A percentile compares a stretch with the other conserved stretches of the same genome.
Conservation (phyloP, 53 echinoderm and acorn worm genomes). For the Glandiceps talaboti region DNA sequence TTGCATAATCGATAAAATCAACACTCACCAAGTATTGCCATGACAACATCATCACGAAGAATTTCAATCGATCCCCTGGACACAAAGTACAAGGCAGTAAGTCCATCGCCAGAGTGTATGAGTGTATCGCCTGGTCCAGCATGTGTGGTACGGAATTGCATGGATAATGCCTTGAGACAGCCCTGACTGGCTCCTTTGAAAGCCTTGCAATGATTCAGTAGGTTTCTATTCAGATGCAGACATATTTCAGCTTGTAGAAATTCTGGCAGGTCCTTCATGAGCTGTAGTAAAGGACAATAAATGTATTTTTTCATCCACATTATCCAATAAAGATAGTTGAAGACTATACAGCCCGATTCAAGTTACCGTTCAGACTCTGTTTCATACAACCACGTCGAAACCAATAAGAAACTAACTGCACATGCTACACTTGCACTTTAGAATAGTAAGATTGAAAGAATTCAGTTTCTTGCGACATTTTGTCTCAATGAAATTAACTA, state of each 20-base stretch:
- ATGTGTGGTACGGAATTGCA: constrained; percentile 96
- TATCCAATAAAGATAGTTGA: too few relatives aligned
- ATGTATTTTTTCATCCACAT: too few relatives aligned
- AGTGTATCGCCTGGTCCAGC: constrained; percentile 89
- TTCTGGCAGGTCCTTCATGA: constrained; percentile 92
- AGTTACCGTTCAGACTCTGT: too few relatives aligned
- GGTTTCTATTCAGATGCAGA: constrained; percentile 94
- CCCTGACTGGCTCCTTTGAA: constrained; percentile 91
- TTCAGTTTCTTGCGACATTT: too few relatives aligned
- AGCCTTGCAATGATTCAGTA: constrained; percentile 82
- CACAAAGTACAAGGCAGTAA: constrained; percentile 87
- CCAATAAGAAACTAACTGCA: too few relatives aligned
- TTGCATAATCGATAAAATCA: too few relatives aligned
- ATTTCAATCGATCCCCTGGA: constrained; percentile 93
- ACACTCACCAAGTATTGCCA: constrained; percentile 92
- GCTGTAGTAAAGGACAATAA: constrained; percentile 32
- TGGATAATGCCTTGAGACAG: constrained; percentile 85
- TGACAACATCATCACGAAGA: constrained; percentile 79
- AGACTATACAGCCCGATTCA: too few relatives aligned
- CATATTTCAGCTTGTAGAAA: constrained; percentile 98
- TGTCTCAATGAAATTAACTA: too few relatives aligned
- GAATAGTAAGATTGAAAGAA: too few relatives aligned
- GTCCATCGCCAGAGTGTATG: constrained; percentile 84
- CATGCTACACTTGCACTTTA: too few relatives aligned
- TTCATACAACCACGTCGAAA: too few relatives aligned